Percentiles rank a stretch among this genome's conserved stretches.
phyloP scores from a whole-genome alignment of 2,113 vertebrate genomes.

The Beaufortia kweichowensis region DNA sequence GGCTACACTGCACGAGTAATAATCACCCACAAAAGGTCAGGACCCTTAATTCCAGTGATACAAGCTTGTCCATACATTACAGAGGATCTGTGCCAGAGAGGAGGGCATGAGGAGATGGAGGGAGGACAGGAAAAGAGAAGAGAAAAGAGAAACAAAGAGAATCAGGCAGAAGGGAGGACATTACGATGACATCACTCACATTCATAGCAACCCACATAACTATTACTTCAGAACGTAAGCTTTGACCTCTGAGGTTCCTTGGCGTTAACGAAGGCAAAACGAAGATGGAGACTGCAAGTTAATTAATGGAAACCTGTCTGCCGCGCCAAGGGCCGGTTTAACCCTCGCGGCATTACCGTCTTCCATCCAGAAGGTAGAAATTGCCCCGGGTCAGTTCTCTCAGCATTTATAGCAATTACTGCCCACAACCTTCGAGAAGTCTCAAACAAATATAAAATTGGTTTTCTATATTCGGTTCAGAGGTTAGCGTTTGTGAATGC shows the following conservation, averaged over 20 bases:
- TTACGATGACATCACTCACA: conserved; percentile 29
- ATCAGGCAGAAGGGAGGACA: conserved; percentile 16
- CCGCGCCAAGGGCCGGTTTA: conserved; percentile 17
- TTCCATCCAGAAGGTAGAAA: conserved; percentile 12
- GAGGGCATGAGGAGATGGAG: conserved; percentile 20
- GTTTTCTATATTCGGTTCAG: not conserved
- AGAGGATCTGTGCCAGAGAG: conserved; percentile 3
- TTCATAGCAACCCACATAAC: conserved; percentile 4
- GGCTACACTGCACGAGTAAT: conserved; percentile 21
- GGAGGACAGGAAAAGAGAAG: conserved; percentile 21
- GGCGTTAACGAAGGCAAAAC: not conserved
- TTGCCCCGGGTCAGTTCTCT: not conserved
- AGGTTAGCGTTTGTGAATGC: not conserved
- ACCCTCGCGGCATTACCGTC: not conserved
- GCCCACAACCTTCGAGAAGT: not conserved
- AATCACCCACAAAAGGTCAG: conserved; percentile 40
- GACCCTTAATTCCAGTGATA: conserved; percentile 35
- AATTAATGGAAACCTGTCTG: conserved; percentile 20
- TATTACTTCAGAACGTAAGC: not conserved
- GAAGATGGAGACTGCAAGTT: not conserved
- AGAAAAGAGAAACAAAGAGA: conserved; percentile 12
- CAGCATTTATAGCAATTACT: conserved; percentile 10
- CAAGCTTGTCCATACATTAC: conserved; percentile 15
- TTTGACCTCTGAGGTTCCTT: conserved; percentile 9
- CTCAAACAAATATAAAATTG: conserved; percentile 17